These are phyloP conservation scores for Leptestheria dahalacensis DNA, from an alignment of 1,140 invertebrate species.

Conservation along the genomic window DNA sequence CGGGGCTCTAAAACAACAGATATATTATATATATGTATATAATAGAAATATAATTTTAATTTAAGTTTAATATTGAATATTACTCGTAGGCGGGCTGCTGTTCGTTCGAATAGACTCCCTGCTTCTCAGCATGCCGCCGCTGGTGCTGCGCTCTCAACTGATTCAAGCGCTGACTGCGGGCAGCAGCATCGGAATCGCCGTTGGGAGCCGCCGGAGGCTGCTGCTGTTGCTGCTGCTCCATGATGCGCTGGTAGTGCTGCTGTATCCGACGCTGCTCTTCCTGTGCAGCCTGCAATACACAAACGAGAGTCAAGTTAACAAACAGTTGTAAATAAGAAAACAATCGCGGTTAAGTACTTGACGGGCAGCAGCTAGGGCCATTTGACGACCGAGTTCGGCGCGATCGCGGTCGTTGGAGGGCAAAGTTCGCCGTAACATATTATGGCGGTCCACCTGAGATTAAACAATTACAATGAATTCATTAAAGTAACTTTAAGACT, in stretches of 20 bases:
- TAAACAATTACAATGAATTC: background rate
- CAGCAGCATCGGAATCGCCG: conserved; percentile 12
- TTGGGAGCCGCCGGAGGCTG: too few species aligned
- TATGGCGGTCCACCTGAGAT: conserved; percentile 14
- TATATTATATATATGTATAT: too few species aligned
- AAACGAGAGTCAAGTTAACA: background rate
- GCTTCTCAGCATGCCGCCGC: conserved; percentile 34
- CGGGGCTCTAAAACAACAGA: conserved; percentile 3
- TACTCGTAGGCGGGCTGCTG: conserved; percentile 35
- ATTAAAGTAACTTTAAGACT: background rate
- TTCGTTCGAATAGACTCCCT: conserved; percentile 33
- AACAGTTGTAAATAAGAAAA: background rate
- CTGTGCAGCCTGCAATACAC: conserved; percentile 21
- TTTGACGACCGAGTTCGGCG: conserved; percentile 9
- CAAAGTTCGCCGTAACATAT: conserved; percentile 14
- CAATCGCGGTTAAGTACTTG: background rate
- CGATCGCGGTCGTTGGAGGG: conserved; percentile 15
- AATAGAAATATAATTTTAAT: background rate
- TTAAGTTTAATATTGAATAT: too few species aligned
- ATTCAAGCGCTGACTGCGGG: conserved; percentile 30
- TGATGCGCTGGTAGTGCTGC: conserved; percentile 31
- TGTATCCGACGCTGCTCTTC: conserved; percentile 30
- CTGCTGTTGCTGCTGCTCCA: conserved; percentile 26
- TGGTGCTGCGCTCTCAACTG: conserved; percentile 37
- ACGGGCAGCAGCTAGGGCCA: conserved; percentile 6